Evolutionary conservation across 2,797 vertebrate genomes (phyloP).

Genomic region (Novumbra hubbsi): DNA sequence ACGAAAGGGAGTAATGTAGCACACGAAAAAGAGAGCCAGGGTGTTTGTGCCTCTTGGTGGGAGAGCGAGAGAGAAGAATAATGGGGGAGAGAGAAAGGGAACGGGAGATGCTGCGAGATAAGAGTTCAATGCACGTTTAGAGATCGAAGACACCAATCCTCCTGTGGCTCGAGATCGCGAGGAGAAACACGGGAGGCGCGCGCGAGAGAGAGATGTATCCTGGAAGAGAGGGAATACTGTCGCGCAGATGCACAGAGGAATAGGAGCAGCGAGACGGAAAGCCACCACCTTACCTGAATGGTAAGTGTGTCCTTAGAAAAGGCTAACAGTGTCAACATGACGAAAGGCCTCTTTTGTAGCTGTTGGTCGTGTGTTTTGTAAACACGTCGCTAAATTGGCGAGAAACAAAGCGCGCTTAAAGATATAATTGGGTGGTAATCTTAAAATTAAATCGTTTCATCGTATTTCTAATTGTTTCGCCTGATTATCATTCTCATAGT

Average conservation of each 20-base stretch:
- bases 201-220: slow-evolving; percentile 37
- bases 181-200: slow-evolving; percentile 22
- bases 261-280: slow-evolving; percentile 19
- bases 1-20: background rate
- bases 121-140: background rate
- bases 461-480: background rate
- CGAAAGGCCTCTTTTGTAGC: background rate
- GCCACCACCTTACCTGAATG: slow-evolving; percentile 49
- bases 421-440: background rate
- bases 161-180: background rate
- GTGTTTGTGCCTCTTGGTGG: background rate
- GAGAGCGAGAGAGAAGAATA: slow-evolving; percentile 15
- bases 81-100: slow-evolving; percentile 13
- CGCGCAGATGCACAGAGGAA: slow-evolving; percentile 30
- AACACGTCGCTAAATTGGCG: background rate
- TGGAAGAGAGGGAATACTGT: slow-evolving; percentile 36
- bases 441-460: background rate
- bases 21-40: background rate
- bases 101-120: slow-evolving; percentile 10
- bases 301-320: slow-evolving; percentile 42
- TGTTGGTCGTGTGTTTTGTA: background rate
- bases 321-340: background rate
- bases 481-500: background rate
- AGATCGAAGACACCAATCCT: background rate
- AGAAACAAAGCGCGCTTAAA: background rate